phyloP scores from a whole-genome alignment of 2,113 vertebrate species.

The Tachysurus fulvidraco region DNA sequence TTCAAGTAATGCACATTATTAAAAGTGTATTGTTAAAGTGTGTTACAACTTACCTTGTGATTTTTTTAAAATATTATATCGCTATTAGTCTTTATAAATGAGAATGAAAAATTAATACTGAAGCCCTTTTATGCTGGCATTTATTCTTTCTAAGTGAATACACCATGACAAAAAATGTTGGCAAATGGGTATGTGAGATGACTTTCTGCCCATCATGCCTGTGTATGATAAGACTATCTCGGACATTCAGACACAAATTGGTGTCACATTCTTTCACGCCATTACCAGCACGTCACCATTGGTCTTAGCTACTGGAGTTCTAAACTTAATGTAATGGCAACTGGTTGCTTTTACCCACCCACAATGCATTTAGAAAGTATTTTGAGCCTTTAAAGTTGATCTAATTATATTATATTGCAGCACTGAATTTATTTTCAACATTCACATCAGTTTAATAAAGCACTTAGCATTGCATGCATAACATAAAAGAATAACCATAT shows the following conservation, averaged over 20 bases:
- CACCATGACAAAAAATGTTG: neutral
- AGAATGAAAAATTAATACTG: neutral
- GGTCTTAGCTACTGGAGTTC: neutral
- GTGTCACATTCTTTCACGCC: constrained; percentile 19
- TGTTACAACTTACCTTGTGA: neutral
- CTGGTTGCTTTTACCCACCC: neutral
- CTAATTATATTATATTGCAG: neutral
- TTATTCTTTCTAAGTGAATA: constrained; percentile 10
- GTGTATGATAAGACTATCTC: constrained; percentile 53
- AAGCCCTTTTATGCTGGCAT: neutral
- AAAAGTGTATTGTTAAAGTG: neutral
- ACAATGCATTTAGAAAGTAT: neutral
- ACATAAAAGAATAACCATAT: neutral
- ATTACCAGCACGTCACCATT: neutral
- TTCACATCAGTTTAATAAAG: neutral
- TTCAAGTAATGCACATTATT: neutral
- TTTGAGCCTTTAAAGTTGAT: neutral
- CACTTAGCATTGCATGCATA: neutral
- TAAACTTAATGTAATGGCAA: neutral
- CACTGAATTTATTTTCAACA: neutral
- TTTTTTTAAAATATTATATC: neutral
- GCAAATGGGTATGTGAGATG: neutral
- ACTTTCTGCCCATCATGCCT: constrained; percentile 5
- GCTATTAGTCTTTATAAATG: neutral
- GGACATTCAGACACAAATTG: constrained; percentile 30